A percentile compares a stretch with the other conserved stretches of the same genome.
phyloP scores from a whole-genome alignment of 2,113 vertebrate genomes.

The Pampusana beccarii region DNA sequence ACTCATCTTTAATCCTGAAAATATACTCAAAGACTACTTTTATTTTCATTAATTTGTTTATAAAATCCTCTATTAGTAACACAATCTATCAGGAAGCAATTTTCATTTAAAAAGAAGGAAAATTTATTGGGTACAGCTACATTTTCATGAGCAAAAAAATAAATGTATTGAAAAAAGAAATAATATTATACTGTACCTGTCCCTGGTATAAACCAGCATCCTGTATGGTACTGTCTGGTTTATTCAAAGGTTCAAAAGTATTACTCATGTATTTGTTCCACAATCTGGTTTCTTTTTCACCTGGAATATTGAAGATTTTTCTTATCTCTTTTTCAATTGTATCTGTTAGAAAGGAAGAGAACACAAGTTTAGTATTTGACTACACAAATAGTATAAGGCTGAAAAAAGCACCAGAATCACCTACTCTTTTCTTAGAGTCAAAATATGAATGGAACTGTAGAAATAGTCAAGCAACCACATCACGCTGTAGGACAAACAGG shows the following conservation, averaged over 20 bases:
- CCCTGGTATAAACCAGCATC: slow-evolving; percentile 98
- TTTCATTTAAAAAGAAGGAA: neutral
- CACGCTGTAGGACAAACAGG: neutral
- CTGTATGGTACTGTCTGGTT: slow-evolving; percentile 98
- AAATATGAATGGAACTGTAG: neutral
- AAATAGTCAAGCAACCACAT: neutral
- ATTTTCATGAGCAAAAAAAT: neutral
- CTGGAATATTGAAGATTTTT: slow-evolving; percentile 94
- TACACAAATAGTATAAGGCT: neutral
- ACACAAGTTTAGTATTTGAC: slow-evolving; percentile 8
- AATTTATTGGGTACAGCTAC: neutral
- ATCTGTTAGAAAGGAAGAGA: slow-evolving; percentile 78
- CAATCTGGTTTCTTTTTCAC: slow-evolving; percentile 95
- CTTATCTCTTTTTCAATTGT: slow-evolving; percentile 98
- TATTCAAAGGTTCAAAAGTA: slow-evolving; percentile 97
- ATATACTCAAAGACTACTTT: neutral
- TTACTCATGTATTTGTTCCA: slow-evolving; percentile 99
- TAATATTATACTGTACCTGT: slow-evolving; percentile 82
- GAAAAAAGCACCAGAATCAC: neutral
- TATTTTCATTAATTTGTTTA: neutral
- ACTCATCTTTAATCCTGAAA: neutral
- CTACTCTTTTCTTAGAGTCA: neutral
- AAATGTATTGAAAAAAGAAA: neutral
- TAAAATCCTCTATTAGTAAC: neutral
- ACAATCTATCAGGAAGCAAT: neutral